Evolutionary conservation across 2,888 invertebrate species (phyloP), one percentile per base, ranked within the genome.

Genomic region (Caenorhabditis japonica): DNA sequence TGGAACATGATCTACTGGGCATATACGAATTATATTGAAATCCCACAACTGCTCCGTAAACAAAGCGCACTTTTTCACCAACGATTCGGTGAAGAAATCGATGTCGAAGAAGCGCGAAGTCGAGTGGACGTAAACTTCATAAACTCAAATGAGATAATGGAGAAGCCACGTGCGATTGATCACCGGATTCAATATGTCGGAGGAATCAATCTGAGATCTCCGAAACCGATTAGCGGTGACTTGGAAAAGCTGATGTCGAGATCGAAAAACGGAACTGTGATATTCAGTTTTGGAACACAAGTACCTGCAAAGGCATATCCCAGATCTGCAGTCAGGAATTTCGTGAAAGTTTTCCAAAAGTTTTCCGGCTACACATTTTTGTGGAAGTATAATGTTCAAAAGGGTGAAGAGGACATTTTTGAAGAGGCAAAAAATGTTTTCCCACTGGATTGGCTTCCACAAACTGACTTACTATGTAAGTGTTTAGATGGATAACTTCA

Each of bases 71-170:
- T 71, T 3, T 59, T 71, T 23, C 21, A 17, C 12, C 52, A 58
- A 38, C 10, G 27, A 21, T 71, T 43, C 33, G 64, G 64, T 15
- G 4, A 46, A 3, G 4, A 23, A 12, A 53, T 60, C 36, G 55
- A 60, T 33, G 44, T 72, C 15, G 60, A 66, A n/a, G 30, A 66
- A 4, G 21, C 51, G 1, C 10, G 41, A 3, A 39, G 36, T 2
- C 46, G 52, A 21, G 38, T 73, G 1, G 76, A 74, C 36, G 12
- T 76, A 7, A 33, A 72, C 1, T 83, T 84, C 39, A 30, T 85
- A 3, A 84, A 84, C 46, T 80, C 82, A 17, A 73, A 85, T 34
- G 84, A 85, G 59, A 25, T 85, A 1, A 74, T 85, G 38, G 84
- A 83, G 39, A 70, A 76, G 23, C 76, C 82, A 5, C 58, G 79